phyloP scores from a whole-genome alignment of 2,113 vertebrate genomes.

The Scalopus aquaticus region DNA sequence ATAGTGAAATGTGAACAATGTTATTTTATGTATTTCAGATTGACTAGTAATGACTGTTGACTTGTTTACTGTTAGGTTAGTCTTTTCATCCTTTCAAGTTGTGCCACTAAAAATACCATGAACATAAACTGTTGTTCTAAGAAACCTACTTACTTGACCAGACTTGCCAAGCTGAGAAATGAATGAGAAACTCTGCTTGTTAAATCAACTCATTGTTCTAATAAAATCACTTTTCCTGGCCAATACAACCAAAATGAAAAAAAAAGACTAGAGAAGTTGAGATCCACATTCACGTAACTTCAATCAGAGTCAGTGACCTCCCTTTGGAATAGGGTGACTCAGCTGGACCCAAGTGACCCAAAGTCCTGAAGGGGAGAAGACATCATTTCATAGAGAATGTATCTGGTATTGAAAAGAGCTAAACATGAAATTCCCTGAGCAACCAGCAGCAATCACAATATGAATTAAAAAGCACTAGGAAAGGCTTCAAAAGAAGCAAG shows the following conservation, averaged over 20 bases:
- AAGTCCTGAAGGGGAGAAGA: neutral
- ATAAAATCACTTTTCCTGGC: neutral
- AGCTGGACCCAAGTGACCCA: neutral
- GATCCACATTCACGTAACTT: neutral
- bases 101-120: neutral
- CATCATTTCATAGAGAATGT: neutral
- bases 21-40: neutral
- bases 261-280: neutral
- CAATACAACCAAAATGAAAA: neutral
- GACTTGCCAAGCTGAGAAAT: constrained; percentile 18
- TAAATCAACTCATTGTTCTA: neutral
- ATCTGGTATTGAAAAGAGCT: neutral
- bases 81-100: constrained; percentile 25
- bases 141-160: neutral
- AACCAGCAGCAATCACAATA: neutral
- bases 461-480: neutral
- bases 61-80: neutral
- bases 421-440: neutral
- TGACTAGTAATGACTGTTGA: neutral
- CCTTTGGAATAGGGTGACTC: neutral
- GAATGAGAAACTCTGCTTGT: neutral
- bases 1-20: neutral
- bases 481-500: neutral
- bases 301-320: neutral
- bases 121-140: neutral